Percentiles rank a stretch among this genome's conserved stretches.
Conservation (phyloP, 2,797 vertebrate genomes). For the Lindbergichthys nudifrons region DNA sequence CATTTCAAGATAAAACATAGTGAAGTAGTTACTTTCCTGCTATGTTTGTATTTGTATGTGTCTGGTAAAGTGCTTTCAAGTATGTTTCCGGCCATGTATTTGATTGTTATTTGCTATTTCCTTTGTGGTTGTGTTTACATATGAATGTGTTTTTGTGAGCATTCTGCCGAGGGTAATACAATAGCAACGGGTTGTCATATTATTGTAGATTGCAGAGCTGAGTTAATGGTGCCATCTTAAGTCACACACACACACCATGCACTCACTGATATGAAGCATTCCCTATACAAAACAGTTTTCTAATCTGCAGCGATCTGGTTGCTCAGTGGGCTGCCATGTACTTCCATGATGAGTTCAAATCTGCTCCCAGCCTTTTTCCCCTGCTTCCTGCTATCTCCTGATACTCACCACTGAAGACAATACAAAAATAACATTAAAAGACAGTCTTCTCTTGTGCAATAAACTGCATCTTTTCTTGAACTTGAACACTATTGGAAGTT, state of each 20-base stretch:
- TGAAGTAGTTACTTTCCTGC: conserved; percentile 18
- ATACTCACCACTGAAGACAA: conserved; percentile 27
- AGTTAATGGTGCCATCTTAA: conserved; percentile 42
- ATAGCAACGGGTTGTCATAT: conserved; percentile 42
- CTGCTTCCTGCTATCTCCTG: conserved; percentile 17
- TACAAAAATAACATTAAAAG: conserved; percentile 37
- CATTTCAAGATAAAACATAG: conserved; percentile 27
- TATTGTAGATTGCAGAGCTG: conserved; percentile 42
- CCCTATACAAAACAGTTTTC: conserved; percentile 36
- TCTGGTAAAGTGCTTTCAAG: conserved; percentile 22
- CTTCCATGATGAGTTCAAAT: conserved; percentile 43
- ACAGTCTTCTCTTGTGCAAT: conserved; percentile 28
- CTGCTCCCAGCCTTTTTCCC: conserved; percentile 30
- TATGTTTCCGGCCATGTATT: conserved; percentile 25
- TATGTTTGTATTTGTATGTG: conserved; percentile 13
- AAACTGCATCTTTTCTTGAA: conserved; percentile 13
- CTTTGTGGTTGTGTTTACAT: conserved; percentile 29
- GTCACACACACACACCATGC: conserved; percentile 31
- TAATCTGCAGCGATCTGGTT: conserved; percentile 54
- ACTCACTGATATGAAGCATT: conserved; percentile 24
- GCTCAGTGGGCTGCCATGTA: conserved; percentile 42
- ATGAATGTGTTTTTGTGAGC: conserved; percentile 25
- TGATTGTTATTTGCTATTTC: conserved; percentile 17
- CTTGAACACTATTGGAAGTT: conserved; percentile 26
- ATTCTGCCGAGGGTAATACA: conserved; percentile 36